Percentiles rank a stretch among this genome's conserved stretches.
Evolutionary conservation across 23 tunicate genomes (phyloP).

Genomic region (Styela plicata): DNA sequence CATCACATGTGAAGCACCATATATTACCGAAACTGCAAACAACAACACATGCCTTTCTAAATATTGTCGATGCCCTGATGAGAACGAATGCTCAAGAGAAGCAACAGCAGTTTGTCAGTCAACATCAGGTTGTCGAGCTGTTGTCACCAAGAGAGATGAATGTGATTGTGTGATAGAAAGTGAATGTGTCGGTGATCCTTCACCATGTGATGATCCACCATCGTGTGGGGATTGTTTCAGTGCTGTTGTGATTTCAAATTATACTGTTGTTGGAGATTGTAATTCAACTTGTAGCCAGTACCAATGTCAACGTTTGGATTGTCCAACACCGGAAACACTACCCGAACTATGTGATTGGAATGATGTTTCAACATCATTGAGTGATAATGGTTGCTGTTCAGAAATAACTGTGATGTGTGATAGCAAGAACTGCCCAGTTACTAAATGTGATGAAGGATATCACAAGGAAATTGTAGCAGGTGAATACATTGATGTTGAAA

Average conservation of each 20-base stretch:
- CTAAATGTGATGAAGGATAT: conserved; percentile 30
- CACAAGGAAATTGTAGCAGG: conserved; percentile 1
- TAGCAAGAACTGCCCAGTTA: conserved; percentile 18
- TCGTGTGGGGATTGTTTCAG: conserved; percentile 29
- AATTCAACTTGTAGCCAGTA: conserved; percentile 32
- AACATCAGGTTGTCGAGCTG: conserved; percentile 46
- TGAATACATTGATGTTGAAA: conserved; percentile 12
- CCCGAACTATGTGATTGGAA: conserved; percentile 39
- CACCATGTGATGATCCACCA: conserved; percentile 25
- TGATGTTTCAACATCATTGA: background rate
- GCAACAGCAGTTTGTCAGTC: conserved; percentile 30
- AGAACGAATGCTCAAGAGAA: conserved; percentile 26
- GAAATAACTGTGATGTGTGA: conserved; percentile 1
- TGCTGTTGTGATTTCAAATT: background rate
- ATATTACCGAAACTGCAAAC: background rate
- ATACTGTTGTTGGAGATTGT: conserved; percentile 28
- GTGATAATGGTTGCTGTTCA: conserved; percentile 30
- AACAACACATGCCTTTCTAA: conserved; percentile 35
- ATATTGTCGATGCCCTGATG: conserved; percentile 40
- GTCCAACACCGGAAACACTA: conserved; percentile 4
- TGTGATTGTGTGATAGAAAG: conserved; percentile 42
- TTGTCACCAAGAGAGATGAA: conserved; percentile 27
- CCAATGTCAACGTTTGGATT: conserved; percentile 12
- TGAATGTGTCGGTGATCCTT: conserved; percentile 38
- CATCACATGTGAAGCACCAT: conserved; percentile 27